A percentile compares a stretch with the other conserved stretches of the same genome.
Conservation (phyloP, 2,797 vertebrate species). For the Sebastes baramenuke region DNA sequence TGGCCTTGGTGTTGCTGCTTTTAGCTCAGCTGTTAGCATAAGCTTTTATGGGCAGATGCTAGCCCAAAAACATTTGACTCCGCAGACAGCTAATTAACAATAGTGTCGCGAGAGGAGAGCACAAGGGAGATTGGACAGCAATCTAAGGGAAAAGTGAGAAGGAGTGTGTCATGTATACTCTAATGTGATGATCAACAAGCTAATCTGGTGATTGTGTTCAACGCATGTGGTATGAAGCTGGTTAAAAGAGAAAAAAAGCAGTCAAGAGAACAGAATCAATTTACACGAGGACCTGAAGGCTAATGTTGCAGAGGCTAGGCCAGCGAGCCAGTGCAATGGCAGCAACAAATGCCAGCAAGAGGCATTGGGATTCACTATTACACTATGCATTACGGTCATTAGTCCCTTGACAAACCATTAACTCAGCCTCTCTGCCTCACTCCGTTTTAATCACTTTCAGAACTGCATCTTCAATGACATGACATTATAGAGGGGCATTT, state of each 20-base stretch:
- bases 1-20: background rate
- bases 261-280: background rate
- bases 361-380: background rate
- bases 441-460: background rate
- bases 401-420: background rate
- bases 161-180: background rate
- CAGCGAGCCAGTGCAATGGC: background rate
- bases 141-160: background rate
- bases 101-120: background rate
- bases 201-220: background rate
- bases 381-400: slow-evolving; percentile 8
- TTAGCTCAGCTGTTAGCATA: slow-evolving; percentile 3
- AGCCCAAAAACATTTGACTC: slow-evolving; percentile 2
- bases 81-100: background rate
- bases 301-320: background rate
- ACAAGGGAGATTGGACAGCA: background rate
- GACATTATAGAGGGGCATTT: background rate
- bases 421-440: background rate
- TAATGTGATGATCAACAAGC: background rate
- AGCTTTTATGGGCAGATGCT: background rate
- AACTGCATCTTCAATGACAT: background rate
- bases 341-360: background rate
- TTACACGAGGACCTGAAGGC: background rate
- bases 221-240: background rate
- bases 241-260: background rate